Base-by-base conservation (phyloP, 1,140 invertebrate species). In the Calephelis virginiensis region DNA sequence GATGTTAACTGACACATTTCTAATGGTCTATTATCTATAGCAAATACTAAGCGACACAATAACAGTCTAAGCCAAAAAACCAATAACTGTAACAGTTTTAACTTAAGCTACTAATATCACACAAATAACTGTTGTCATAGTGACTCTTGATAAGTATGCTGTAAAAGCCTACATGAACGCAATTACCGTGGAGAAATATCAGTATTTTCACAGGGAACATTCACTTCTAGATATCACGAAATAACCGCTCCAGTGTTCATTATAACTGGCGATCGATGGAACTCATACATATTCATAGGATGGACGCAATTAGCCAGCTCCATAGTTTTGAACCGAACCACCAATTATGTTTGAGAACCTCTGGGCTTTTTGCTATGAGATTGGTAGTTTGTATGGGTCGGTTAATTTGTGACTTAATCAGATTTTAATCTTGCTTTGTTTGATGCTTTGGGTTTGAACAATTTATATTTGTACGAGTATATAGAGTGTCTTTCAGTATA, bases 251-350 rank as follows among this genome's bases (percentile, higher is more conserved):
- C 63, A 17, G 28, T 64, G 66, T 74, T 62, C 71, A 70, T 73
- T 70, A 73, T 62, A 65, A 63, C 63, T 13, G 43, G 67, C 70
- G 74, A 75, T 83, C 78, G 68, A 77, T 74, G 49, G 53, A 50
- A 45, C 75, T 80, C 82, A 84, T 84, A 60, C 79, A 84, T 84
- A 84, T 84, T 82, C 82, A 81, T 40, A 62, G 60, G 65, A 71
- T 70, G 72, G 66, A 73, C 73, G 71, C 82, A 82, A 82, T 82
- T 84, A 82, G 76, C 74, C 65, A 69, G 78, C 68, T 75, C 76
- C 76, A 81, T 84, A 84, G 80, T 84, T 82, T 78, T 78, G 80
- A 82, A 74, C 66, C 66, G 69, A 60, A 66, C 73, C 73, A 75
- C 76, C 82, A 81, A 84, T 84, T 81, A 81, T 82, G 80, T 77